Evolutionary conservation across 2,113 vertebrate species (phyloP).

Genomic region (Chitala chitala): DNA sequence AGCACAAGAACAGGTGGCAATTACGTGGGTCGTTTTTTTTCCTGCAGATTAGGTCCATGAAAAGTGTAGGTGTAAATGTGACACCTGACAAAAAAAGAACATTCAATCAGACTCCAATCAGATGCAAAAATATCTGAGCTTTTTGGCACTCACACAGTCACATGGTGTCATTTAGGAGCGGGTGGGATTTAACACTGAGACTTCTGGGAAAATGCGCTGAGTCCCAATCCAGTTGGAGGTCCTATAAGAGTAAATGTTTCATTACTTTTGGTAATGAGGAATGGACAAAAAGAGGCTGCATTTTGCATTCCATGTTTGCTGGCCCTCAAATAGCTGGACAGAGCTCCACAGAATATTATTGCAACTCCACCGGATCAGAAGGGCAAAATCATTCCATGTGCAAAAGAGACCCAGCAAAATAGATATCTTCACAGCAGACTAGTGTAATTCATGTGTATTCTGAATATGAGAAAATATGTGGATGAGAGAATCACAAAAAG

Average conservation of each 20-base stretch:
- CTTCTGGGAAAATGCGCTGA: neutral
- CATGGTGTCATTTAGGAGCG: no score
- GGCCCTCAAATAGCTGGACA: no score
- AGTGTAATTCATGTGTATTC: no score
- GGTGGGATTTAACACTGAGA: neutral
- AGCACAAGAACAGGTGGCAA: constrained; percentile 8
- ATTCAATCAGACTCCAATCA: constrained; percentile 6
- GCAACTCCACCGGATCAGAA: no score
- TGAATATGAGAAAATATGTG: no score
- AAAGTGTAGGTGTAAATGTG: constrained; percentile 22
- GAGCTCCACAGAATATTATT: no score
- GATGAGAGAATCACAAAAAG: no score
- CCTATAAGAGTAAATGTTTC: neutral
- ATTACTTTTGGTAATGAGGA: neutral
- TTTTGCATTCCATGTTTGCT: no score
- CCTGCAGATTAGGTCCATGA: constrained; percentile 8
- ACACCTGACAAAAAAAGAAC: constrained; percentile 5
- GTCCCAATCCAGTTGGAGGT: neutral
- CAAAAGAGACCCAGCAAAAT: no score
- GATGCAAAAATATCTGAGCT: neutral
- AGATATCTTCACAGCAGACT: no score
- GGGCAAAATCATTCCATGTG: no score
- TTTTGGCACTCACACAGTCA: neutral
- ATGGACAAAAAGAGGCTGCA: neutral
- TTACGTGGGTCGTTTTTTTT: neutral